Conservation (phyloP, 2,113 vertebrate genomes). For the Eurystomus gularis region DNA sequence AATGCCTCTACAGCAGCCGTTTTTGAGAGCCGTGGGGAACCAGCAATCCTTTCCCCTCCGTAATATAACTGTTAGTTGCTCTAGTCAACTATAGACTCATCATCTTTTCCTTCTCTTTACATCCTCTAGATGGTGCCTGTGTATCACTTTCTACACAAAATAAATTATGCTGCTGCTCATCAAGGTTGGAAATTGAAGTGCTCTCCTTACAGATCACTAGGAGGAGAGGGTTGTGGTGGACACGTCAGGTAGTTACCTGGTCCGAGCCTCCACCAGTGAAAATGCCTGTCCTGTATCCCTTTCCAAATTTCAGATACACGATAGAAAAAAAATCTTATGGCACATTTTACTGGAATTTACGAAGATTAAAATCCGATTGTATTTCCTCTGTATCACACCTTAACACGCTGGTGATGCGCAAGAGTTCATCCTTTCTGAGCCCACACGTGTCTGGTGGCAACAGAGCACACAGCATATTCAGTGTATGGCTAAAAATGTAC, state of each 20-base stretch:
- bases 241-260: background rate
- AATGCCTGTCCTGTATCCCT: background rate
- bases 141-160: background rate
- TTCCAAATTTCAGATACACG: background rate
- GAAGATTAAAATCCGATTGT: background rate
- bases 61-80: background rate
- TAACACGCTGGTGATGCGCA: background rate
- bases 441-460: fast-evolving
- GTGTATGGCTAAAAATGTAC: background rate
- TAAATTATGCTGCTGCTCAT: background rate
- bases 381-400: background rate
- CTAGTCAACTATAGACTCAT: background rate
- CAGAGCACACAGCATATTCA: background rate
- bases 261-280: background rate
- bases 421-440: background rate
- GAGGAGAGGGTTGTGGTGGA: background rate
- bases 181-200: background rate
- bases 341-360: background rate
- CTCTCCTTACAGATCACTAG: background rate
- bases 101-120: background rate
- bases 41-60: background rate
- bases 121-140: conserved; percentile 63
- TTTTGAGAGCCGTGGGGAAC: background rate
- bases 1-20: background rate
- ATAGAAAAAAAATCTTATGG: background rate